phyloP scores from a whole-genome alignment of 2,888 invertebrate species.

The Sphinx pinastri region DNA sequence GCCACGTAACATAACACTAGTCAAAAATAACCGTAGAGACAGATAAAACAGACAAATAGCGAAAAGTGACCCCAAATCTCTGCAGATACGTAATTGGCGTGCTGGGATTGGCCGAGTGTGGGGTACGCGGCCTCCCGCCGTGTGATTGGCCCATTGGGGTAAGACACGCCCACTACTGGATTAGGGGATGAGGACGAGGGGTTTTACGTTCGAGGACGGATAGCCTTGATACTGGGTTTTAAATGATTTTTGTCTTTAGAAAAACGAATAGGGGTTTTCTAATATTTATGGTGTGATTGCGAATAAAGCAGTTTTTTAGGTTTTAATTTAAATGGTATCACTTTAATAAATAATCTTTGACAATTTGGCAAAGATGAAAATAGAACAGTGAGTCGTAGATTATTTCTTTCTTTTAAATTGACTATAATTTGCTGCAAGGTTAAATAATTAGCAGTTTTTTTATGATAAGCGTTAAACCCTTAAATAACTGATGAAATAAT shows the following conservation, averaged over 20 bases:
- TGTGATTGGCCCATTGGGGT: constrained; percentile 54
- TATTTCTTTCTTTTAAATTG: no score
- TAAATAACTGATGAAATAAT: no score
- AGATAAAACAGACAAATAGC: constrained; percentile 60
- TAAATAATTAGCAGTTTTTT: no score
- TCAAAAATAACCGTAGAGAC: constrained; percentile 23
- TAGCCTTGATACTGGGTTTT: constrained; percentile 57
- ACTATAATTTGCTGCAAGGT: no score
- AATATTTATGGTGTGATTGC: no score
- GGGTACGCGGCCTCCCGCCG: constrained; percentile 50
- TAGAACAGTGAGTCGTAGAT: no score
- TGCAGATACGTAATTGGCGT: constrained; percentile 74
- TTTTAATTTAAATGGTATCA: no score
- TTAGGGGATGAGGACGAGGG: constrained; percentile 61
- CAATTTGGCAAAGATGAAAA: no score
- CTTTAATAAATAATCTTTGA: no score
- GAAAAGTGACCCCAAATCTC: constrained; percentile 77
- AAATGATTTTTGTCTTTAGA: constrained; percentile 30
- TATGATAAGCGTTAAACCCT: no score
- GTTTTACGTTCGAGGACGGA: constrained; percentile 39
- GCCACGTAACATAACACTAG: constrained; percentile 7
- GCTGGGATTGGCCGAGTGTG: constrained; percentile 58
- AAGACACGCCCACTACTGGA: constrained; percentile 57
- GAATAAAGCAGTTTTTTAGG: no score
- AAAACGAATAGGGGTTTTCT: no score